These are phyloP conservation scores for Hippocampus abdominalis DNA, from an alignment of 2,113 vertebrate genomes.

Conservation along the genomic window DNA sequence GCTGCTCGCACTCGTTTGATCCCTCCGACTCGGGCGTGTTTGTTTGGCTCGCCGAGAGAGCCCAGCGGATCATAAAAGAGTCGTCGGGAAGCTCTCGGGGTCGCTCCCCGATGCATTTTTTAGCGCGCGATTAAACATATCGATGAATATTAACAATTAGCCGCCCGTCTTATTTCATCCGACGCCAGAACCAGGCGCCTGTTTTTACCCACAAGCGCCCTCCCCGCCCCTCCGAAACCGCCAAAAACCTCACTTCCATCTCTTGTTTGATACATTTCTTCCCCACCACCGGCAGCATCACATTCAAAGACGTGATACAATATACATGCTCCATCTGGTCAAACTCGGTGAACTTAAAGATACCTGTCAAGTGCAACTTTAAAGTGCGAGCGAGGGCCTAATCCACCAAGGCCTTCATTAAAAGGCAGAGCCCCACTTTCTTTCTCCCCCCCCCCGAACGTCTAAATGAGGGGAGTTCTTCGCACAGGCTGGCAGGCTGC, in stretches of 20 bases:
- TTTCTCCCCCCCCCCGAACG: slow-evolving; percentile 33
- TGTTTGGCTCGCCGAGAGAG: slow-evolving; percentile 52
- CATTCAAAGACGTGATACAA: slow-evolving; percentile 72
- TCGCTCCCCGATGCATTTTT: slow-evolving; percentile 59
- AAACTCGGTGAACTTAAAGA: slow-evolving; percentile 74
- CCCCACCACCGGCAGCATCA: slow-evolving; percentile 25
- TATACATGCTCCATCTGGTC: slow-evolving; percentile 76
- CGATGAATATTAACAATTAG: slow-evolving; percentile 75
- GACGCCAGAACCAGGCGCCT: slow-evolving; percentile 60
- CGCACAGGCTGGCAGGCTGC: slow-evolving; percentile 18
- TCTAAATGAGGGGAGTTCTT: slow-evolving; percentile 70
- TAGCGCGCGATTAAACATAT: slow-evolving; percentile 57
- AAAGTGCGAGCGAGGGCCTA: slow-evolving; percentile 61
- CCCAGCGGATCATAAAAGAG: slow-evolving; percentile 70
- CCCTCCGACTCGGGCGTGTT: slow-evolving; percentile 49
- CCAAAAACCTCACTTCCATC: slow-evolving; percentile 24
- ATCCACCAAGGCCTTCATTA: slow-evolving; percentile 79
- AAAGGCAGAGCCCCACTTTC: slow-evolving; percentile 65
- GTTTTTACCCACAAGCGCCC: slow-evolving; percentile 47
- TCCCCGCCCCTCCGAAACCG: background rate
- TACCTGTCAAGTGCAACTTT: slow-evolving; percentile 77
- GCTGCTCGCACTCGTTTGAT: slow-evolving; percentile 46
- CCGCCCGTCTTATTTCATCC: slow-evolving; percentile 64
- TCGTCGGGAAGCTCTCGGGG: slow-evolving; percentile 55
- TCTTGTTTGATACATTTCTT: slow-evolving; percentile 66